A percentile compares a stretch with the other conserved stretches of the same genome.
Conservation (phyloP, 2,113 vertebrate genomes). For the Carassius carassius region DNA sequence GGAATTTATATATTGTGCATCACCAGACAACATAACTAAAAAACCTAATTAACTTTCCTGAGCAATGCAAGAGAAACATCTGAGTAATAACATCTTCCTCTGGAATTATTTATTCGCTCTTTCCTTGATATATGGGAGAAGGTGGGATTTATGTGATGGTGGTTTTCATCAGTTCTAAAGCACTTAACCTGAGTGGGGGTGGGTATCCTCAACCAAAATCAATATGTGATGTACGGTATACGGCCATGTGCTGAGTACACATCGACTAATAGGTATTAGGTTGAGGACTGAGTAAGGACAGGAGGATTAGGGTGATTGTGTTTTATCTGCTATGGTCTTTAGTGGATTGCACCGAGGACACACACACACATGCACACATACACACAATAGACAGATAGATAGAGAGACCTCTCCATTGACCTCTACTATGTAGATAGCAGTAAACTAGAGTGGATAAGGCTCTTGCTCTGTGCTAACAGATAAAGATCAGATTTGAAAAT, state of each 20-base stretch:
- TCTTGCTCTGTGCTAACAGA: slow-evolving; percentile 41
- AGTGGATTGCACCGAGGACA: slow-evolving; percentile 35
- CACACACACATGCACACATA: neutral
- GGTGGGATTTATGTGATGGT: slow-evolving; percentile 22
- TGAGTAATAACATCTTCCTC: slow-evolving; percentile 3
- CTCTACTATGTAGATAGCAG: slow-evolving; percentile 20
- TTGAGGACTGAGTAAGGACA: slow-evolving; percentile 23
- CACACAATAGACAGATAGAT: neutral
- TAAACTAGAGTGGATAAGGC: slow-evolving; percentile 20
- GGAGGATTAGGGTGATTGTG: slow-evolving; percentile 42
- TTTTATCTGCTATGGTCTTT: slow-evolving; percentile 40
- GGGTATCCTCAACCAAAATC: slow-evolving; percentile 38
- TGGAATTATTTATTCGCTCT: neutral
- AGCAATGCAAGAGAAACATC: slow-evolving; percentile 5
- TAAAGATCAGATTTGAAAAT: slow-evolving; percentile 25
- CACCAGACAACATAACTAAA: neutral
- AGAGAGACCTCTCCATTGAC: slow-evolving; percentile 21
- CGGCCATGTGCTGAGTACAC: slow-evolving; percentile 24
- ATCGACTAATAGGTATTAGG: slow-evolving; percentile 33
- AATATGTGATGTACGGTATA: slow-evolving; percentile 43
- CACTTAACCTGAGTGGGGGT: slow-evolving; percentile 44
- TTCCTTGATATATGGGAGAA: slow-evolving; percentile 20
- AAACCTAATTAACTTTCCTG: slow-evolving; percentile 24
- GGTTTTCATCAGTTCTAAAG: slow-evolving; percentile 44
- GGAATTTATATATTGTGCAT: neutral